Conservation (phyloP, 2,113 vertebrate genomes). For the Origma solitaria region DNA sequence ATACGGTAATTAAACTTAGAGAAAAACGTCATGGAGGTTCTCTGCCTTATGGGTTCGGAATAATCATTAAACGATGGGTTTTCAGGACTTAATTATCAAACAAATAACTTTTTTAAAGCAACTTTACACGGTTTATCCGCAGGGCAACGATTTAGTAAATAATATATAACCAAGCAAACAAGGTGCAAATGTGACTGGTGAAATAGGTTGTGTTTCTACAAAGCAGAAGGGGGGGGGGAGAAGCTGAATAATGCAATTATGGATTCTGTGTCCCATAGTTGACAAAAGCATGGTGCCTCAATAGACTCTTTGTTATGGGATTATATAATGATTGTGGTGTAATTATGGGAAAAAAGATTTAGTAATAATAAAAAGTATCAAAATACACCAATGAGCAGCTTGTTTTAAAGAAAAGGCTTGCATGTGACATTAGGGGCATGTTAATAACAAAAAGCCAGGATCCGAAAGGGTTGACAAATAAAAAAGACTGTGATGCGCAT, state of each 20-base stretch:
- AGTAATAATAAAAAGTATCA: slow-evolving; percentile 93
- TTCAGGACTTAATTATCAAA: slow-evolving; percentile 79
- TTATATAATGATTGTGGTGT: slow-evolving; percentile 99
- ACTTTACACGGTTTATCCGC: slow-evolving; percentile 80
- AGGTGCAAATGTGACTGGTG: slow-evolving; percentile 72
- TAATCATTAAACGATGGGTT: slow-evolving; percentile 74
- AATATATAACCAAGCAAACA: slow-evolving; percentile 55
- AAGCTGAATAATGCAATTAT: slow-evolving; percentile 95
- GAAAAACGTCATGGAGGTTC: slow-evolving; percentile 78
- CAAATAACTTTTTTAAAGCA: slow-evolving; percentile 87
- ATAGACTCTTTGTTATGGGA: slow-evolving; percentile 98
- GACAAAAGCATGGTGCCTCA: slow-evolving; percentile 96
- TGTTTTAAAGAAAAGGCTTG: slow-evolving; percentile 82
- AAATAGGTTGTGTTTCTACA: slow-evolving; percentile 82
- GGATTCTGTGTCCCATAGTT: slow-evolving; percentile 92
- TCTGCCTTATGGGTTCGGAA: slow-evolving; percentile 77
- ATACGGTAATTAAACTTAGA: slow-evolving; percentile 87
- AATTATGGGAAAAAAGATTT: slow-evolving; percentile 92
- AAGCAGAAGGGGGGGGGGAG: slow-evolving; percentile 61
- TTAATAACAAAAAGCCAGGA: slow-evolving; percentile 75
- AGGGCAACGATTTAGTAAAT: slow-evolving; percentile 73
- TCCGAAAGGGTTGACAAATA: slow-evolving; percentile 84
- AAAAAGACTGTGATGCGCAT: slow-evolving; percentile 74
- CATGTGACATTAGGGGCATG: slow-evolving; percentile 78
- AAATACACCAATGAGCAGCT: slow-evolving; percentile 82